These are phyloP conservation scores for Eueremaeus valkanovi DNA, from an alignment of 2,888 invertebrate genomes.

Conservation along the genomic window DNA sequence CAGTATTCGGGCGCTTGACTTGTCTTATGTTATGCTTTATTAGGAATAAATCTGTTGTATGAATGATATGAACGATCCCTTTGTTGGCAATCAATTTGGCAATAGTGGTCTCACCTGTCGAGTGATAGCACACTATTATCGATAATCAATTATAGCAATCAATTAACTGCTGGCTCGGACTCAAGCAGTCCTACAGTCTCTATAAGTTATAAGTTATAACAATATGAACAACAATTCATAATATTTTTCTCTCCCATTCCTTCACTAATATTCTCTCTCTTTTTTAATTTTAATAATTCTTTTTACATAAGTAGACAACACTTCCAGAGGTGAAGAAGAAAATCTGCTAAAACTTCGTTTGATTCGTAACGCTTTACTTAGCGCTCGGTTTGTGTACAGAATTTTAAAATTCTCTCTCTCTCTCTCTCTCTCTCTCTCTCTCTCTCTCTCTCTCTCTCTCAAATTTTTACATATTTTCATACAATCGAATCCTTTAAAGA, in stretches of 20 bases:
- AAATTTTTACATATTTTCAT: not conserved
- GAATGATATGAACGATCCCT: conserved; percentile 22
- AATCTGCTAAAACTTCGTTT: not conserved
- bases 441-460: not conserved
- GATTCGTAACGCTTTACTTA: conserved; percentile 18
- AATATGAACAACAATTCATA: not conserved
- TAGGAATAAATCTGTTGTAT: conserved; percentile 10
- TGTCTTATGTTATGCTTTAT: conserved; percentile 1
- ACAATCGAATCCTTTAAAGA: not conserved
- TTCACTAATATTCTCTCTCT: not conserved
- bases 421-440: too few relatives aligned
- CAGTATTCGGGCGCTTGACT: not conserved
- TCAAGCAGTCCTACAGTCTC: not conserved
- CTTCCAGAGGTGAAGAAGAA: conserved; percentile 10
- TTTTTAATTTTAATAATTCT: not conserved
- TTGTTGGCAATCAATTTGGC: conserved; percentile 33
- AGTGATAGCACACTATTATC: conserved; percentile 18
- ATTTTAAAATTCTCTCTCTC: conserved; percentile 10
- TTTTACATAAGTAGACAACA: conserved; percentile 24
- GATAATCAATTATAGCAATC: conserved; percentile 32
- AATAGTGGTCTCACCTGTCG: conserved; percentile 17
- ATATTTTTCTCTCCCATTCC: not conserved
- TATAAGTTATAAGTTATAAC: too few relatives aligned
- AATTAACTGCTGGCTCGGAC: conserved; percentile 18
- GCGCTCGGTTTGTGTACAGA: conserved; percentile 4